A percentile compares a stretch with the other conserved stretches of the same genome.
Evolutionary conservation across 2,797 vertebrate species (phyloP).

Genomic region (Parotocinclus haroldoi): DNA sequence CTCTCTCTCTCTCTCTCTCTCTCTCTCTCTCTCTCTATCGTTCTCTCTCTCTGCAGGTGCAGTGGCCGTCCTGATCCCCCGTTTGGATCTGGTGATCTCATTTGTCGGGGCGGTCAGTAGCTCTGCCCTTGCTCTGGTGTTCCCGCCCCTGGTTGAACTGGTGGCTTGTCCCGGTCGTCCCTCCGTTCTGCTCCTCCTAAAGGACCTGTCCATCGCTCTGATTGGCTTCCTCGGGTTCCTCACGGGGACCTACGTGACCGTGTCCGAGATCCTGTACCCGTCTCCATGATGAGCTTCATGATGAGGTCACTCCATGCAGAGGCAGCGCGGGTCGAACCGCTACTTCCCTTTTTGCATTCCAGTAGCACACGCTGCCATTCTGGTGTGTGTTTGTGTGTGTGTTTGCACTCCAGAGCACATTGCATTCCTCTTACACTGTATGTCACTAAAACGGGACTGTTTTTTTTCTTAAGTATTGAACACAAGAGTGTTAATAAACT

Average conservation of each 20-base stretch:
- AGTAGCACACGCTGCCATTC: constrained; percentile 22
- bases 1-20: no score
- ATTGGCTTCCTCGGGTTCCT: constrained; percentile 80
- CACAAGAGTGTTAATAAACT: no score
- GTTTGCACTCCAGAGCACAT: background rate
- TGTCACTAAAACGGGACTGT: background rate
- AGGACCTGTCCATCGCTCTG: constrained; percentile 74
- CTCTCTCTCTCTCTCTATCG: no score
- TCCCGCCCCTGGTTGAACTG: constrained; percentile 82
- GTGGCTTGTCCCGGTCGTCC: constrained; percentile 74
- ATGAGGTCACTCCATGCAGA: background rate
- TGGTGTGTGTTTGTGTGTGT: constrained; percentile 1
- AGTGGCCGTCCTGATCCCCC: constrained; percentile 77
- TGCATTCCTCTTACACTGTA: no score
- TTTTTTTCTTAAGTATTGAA: no score
- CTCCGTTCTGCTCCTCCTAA: constrained; percentile 65
- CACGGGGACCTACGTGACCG: constrained; percentile 77
- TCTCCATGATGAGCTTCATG: constrained; percentile 13
- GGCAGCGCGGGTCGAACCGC: background rate
- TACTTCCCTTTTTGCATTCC: constrained; percentile 13
- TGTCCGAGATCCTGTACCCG: constrained; percentile 79
- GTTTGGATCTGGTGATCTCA: constrained; percentile 83
- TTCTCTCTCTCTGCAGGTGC: constrained; percentile 62
- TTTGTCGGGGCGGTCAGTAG: constrained; percentile 83
- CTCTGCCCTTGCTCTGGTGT: constrained; percentile 79